These are phyloP conservation scores for Platanista minor DNA, from an alignment of 2,113 vertebrate species.

Conservation along the genomic window DNA sequence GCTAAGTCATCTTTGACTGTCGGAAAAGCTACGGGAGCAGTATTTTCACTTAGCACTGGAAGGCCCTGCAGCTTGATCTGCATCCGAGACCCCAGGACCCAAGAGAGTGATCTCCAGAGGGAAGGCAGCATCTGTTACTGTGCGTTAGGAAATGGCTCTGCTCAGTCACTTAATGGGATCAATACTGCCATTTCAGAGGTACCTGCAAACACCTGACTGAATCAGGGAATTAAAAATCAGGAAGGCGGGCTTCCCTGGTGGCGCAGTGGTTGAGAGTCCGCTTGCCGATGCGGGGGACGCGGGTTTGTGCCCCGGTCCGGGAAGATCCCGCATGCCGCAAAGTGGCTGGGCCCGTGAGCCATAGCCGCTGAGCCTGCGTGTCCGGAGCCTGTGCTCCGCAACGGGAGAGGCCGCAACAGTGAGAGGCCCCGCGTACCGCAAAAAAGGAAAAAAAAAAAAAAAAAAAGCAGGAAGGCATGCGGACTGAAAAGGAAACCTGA, in stretches of 20 bases:
- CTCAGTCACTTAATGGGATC: slow-evolving; percentile 65
- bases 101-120: slow-evolving; percentile 61
- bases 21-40: not conserved
- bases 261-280: too few species aligned
- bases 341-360: too few species aligned
- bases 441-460: too few species aligned
- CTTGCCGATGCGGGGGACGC: too few species aligned
- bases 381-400: too few species aligned
- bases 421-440: too few species aligned
- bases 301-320: too few species aligned
- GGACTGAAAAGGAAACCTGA: not conserved
- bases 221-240: slow-evolving; percentile 41
- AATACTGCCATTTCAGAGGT: slow-evolving; percentile 59
- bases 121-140: slow-evolving; percentile 66
- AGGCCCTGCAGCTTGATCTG: slow-evolving; percentile 39
- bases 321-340: too few species aligned
- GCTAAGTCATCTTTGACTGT: slow-evolving; percentile 55
- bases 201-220: slow-evolving; percentile 30
- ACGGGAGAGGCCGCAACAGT: too few species aligned
- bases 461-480: slow-evolving; percentile 33
- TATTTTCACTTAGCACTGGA: slow-evolving; percentile 34
- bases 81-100: slow-evolving; percentile 57
- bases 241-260: not conserved
- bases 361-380: too few species aligned
- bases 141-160: slow-evolving; percentile 43